These are phyloP conservation scores for Brachymystax lenok DNA, from an alignment of 2,797 vertebrate species.

Conservation along the genomic window DNA sequence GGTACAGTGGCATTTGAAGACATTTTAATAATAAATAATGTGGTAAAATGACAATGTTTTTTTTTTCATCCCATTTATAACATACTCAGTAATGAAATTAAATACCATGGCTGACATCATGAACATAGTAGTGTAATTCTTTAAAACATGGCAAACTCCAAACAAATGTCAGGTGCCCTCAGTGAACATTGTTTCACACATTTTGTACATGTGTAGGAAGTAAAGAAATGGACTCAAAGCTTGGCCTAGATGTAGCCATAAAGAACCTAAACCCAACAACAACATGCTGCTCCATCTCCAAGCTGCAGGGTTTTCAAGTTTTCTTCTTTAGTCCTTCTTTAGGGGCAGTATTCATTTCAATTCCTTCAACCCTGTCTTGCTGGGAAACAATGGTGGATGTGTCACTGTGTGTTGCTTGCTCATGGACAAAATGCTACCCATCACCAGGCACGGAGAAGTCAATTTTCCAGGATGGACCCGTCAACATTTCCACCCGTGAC, in stretches of 20 bases:
- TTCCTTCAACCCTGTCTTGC: background rate
- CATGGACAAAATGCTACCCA: background rate
- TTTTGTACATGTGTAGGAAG: conserved; percentile 36
- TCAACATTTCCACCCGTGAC: background rate
- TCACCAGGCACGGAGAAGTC: background rate
- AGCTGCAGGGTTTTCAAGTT: conserved; percentile 16
- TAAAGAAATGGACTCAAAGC: conserved; percentile 23
- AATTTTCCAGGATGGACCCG: background rate
- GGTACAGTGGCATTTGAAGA: conserved; percentile 75
- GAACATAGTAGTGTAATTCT: conserved; percentile 68
- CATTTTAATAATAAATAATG: conserved; percentile 88
- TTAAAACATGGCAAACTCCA: conserved; percentile 82
- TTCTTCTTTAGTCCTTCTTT: background rate
- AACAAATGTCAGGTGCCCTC: conserved; percentile 69
- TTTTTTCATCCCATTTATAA: conserved; percentile 70
- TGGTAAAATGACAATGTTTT: conserved; percentile 83
- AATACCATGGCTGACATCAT: conserved; percentile 87
- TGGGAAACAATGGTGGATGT: background rate
- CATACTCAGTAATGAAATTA: conserved; percentile 83
- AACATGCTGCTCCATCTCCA: conserved; percentile 14
- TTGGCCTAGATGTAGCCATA: background rate
- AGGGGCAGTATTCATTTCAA: background rate
- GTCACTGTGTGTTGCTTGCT: background rate
- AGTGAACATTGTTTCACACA: conserved; percentile 51
- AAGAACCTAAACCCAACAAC: background rate